Evolutionary conservation across 2,888 invertebrate genomes (phyloP).

Genomic region (Conistra vaccinii): DNA sequence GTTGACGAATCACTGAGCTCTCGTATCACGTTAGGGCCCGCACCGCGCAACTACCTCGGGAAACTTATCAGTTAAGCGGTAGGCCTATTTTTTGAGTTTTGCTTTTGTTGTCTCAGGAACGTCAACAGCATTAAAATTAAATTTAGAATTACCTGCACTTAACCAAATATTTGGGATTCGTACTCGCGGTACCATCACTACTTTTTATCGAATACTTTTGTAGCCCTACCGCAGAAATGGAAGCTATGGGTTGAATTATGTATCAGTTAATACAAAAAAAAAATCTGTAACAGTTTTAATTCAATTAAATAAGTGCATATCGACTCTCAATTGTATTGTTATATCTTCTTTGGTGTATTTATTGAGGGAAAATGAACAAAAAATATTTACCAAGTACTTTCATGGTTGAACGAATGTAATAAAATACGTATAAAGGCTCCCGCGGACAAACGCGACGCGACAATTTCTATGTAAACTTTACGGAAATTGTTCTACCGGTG

Average conservation of each 20-base stretch:
- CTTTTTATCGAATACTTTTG: not conserved
- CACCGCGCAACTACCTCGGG: too few species aligned
- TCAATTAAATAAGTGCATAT: conserved; percentile 40
- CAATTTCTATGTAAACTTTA: too few species aligned
- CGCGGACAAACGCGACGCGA: too few species aligned
- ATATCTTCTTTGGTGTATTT: conserved; percentile 11
- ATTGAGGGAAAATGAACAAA: not conserved
- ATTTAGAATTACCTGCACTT: not conserved
- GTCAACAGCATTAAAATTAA: not conserved
- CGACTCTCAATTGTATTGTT: conserved; percentile 48
- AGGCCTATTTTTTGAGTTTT: not conserved
- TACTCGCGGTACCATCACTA: not conserved
- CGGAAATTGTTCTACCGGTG: too few species aligned
- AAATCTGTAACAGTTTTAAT: conserved; percentile 6
- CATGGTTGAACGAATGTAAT: not conserved
- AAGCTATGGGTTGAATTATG: not conserved
- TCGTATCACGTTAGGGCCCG: too few species aligned
- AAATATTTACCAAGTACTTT: not conserved
- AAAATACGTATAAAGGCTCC: not conserved
- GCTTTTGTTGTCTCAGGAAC: not conserved
- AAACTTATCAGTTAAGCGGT: too few species aligned
- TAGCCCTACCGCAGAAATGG: not conserved
- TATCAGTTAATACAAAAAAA: conserved; percentile 3
- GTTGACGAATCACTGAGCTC: too few species aligned
- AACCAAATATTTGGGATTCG: not conserved